A percentile compares a stretch with the other conserved stretches of the same genome.
These are phyloP conservation scores for Metridium senile DNA, from an alignment of 92 coral and sea anemone species.

Conservation along the genomic window DNA sequence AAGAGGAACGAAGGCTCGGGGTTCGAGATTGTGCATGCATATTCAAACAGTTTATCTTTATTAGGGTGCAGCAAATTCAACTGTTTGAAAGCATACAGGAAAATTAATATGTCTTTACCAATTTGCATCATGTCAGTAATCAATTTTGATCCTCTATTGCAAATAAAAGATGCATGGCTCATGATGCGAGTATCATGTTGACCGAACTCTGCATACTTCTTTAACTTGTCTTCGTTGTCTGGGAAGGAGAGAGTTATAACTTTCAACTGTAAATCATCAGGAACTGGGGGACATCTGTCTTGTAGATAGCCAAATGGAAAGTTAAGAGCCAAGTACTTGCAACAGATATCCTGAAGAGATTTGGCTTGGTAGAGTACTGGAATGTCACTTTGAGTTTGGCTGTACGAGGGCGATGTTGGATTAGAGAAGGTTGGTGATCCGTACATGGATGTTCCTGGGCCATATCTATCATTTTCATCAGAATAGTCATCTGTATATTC, in stretches of 20 bases:
- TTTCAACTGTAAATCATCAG: constrained; percentile 87
- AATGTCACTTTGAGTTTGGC: neutral
- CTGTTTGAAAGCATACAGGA: neutral
- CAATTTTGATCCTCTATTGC: constrained; percentile 52
- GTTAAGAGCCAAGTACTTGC: constrained; percentile 68
- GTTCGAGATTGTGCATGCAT: no score
- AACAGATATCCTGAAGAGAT: constrained; percentile 71
- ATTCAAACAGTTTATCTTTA: no score
- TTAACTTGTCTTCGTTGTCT: constrained; percentile 68
- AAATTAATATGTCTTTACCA: constrained; percentile 61
- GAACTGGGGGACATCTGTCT: constrained; percentile 87
- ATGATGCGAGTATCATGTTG: constrained; percentile 49
- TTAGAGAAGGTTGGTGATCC: no score
- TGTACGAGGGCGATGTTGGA: neutral
- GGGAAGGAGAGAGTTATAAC: constrained; percentile 86
- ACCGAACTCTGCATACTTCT: constrained; percentile 79
- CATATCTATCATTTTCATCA: constrained; percentile 14
- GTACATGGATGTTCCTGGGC: no score
- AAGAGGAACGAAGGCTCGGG: no score
- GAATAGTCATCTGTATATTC: no score
- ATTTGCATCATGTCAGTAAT: constrained; percentile 84
- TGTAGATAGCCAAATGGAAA: constrained; percentile 93
- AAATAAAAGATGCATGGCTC: constrained; percentile 40
- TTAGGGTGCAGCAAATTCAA: no score
- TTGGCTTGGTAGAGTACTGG: constrained; percentile 20